Evolutionary conservation across 2,113 vertebrate genomes (phyloP).

Genomic region (Pachycephala philippinensis): DNA sequence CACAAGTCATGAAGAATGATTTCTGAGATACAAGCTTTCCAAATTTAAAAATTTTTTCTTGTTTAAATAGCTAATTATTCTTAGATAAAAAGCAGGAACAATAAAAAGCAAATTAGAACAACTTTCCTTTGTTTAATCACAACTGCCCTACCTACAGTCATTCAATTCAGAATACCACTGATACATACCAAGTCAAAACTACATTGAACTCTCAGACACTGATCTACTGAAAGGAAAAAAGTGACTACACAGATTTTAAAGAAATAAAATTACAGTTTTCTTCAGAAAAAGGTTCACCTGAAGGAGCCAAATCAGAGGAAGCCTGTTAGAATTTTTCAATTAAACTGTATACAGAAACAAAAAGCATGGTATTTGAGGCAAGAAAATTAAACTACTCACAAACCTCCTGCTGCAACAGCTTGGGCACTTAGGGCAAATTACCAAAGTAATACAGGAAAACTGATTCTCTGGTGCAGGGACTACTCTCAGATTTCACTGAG

Average conservation of each 20-base stretch:
- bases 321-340: not conserved
- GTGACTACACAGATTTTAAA: not conserved
- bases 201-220: not conserved
- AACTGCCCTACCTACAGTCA: not conserved
- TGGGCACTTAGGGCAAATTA: not conserved
- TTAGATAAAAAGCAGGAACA: not conserved
- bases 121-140: not conserved
- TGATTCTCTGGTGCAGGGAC: not conserved
- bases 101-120: not conserved
- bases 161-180: not conserved
- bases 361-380: not conserved
- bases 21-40: not conserved
- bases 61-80: not conserved
- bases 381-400: not conserved
- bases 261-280: not conserved
- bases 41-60: not conserved
- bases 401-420: not conserved
- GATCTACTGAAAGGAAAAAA: not conserved
- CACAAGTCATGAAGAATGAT: not conserved
- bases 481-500: not conserved
- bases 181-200: not conserved
- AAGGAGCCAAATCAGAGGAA: not conserved
- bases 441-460: not conserved
- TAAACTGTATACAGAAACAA: not conserved
- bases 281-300: not conserved